Conservation (phyloP, 2,888 invertebrate species). For the Acanthococcus lagerstroemiae region DNA sequence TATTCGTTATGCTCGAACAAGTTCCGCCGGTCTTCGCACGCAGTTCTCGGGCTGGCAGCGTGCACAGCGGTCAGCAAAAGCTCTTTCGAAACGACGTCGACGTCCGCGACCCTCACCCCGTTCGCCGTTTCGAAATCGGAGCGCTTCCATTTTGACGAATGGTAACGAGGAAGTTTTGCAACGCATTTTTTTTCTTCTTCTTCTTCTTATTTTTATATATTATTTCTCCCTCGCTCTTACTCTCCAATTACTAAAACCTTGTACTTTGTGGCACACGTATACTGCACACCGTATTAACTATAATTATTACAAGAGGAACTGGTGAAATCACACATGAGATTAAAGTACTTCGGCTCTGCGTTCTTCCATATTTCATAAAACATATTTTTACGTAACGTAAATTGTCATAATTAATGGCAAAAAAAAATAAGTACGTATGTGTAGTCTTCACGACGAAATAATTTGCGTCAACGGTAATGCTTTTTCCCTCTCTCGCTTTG, state of each 20-base stretch:
- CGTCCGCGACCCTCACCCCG: too few relatives aligned
- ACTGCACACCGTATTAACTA: not conserved
- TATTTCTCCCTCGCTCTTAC: not conserved
- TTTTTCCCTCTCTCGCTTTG: too few relatives aligned
- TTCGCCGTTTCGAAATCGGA: too few relatives aligned
- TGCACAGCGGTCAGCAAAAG: too few relatives aligned
- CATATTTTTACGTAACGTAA: not conserved
- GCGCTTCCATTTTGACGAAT: not conserved
- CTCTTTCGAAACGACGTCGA: too few relatives aligned
- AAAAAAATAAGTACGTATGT: not conserved
- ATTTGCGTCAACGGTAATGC: not conserved
- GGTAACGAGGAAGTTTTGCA: not conserved
- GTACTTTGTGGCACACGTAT: not conserved
- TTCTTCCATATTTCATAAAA: not conserved
- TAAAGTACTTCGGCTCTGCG: not conserved
- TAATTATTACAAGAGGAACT: not conserved
- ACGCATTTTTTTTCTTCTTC: too few relatives aligned
- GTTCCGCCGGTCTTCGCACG: too few relatives aligned
- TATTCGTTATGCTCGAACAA: too few relatives aligned
- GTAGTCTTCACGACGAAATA: not conserved
- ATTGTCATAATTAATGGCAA: not conserved
- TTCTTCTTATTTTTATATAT: too few relatives aligned
- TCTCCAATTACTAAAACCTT: not conserved
- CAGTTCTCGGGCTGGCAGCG: too few relatives aligned
- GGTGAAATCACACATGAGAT: slow-evolving; percentile 1